Conservation (phyloP, 2,113 vertebrate genomes). For the Pseudorasbora parva region DNA sequence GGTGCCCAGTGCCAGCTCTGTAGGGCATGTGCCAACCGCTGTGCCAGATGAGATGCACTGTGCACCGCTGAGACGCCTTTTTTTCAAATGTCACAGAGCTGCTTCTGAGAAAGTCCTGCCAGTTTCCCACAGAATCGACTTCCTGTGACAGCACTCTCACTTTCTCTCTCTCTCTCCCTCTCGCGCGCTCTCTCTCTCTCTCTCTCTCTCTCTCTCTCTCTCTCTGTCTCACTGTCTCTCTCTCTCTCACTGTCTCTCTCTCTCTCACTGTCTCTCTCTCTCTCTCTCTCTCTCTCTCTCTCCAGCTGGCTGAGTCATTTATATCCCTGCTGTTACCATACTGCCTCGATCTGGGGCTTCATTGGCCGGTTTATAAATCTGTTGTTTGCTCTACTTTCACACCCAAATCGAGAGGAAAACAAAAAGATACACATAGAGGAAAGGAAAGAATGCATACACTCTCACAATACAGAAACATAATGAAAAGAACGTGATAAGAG, state of each 20-base stretch:
- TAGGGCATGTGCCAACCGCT: slow-evolving; percentile 40
- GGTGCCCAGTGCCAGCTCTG: slow-evolving; percentile 31
- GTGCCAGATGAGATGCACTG: slow-evolving; percentile 44
- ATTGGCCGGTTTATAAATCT: slow-evolving; percentile 54
- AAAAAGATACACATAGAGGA: slow-evolving; percentile 3
- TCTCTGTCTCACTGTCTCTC: slow-evolving; percentile 23
- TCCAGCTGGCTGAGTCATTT: slow-evolving; percentile 45
- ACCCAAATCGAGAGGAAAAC: slow-evolving; percentile 22
- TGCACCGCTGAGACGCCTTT: slow-evolving; percentile 25
- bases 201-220: slow-evolving; percentile 27
- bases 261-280: slow-evolving; percentile 27
- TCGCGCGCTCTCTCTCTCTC: slow-evolving; percentile 15
- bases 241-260: slow-evolving; percentile 12
- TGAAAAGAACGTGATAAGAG: not conserved
- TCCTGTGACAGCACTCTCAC: slow-evolving; percentile 42
- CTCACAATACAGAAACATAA: slow-evolving; percentile 1
- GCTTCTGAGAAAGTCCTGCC: slow-evolving; percentile 69
- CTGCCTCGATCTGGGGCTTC: slow-evolving; percentile 46
- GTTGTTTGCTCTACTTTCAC: slow-evolving; percentile 52
- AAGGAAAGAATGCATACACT: not conserved
- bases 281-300: slow-evolving; percentile 21
- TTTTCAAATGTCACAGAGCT: slow-evolving; percentile 74
- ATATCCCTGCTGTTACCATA: slow-evolving; percentile 49
- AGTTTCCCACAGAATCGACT: slow-evolving; percentile 55
- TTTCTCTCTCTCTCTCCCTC: slow-evolving; percentile 13